These are phyloP conservation scores for Elysia crispata DNA, from an alignment of 2,888 invertebrate genomes.

Conservation along the genomic window DNA sequence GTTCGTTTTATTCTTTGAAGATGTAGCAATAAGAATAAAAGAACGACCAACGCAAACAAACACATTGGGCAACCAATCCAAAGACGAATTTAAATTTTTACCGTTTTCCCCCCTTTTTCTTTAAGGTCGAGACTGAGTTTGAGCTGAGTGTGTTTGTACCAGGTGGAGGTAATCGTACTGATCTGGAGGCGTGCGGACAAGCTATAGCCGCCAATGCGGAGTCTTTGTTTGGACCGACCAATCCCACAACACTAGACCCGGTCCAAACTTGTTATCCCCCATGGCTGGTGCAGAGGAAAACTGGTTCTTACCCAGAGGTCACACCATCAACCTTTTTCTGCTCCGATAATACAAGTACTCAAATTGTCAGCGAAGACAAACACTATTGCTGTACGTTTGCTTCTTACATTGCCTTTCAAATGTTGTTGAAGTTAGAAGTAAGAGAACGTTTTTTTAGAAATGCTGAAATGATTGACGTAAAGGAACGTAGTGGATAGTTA, in stretches of 20 bases:
- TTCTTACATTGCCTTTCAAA: too few species aligned
- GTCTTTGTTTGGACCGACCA: conserved; percentile 25
- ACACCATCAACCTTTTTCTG: conserved; percentile 15
- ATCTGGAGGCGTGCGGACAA: neutral
- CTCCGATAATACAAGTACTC: neutral
- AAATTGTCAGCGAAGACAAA: neutral
- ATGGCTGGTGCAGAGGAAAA: conserved; percentile 5
- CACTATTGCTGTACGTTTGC: conserved; percentile 22
- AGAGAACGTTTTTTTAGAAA: too few species aligned
- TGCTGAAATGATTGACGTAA: too few species aligned
- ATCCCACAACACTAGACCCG: neutral
- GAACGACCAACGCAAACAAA: too few species aligned
- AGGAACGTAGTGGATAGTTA: too few species aligned
- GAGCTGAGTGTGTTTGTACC: neutral
- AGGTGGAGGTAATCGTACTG: conserved; percentile 6
- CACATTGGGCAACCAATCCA: too few species aligned
- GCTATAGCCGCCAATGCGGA: neutral
- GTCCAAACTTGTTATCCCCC: conserved; percentile 17
- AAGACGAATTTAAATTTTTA: too few species aligned
- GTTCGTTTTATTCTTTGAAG: too few species aligned
- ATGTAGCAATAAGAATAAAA: too few species aligned
- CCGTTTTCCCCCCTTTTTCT: neutral
- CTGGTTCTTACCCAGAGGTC: neutral
- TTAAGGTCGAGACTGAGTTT: conserved; percentile 21
- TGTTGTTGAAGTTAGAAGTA: too few species aligned